Percentiles rank a stretch among this genome's conserved stretches.
phyloP scores from a whole-genome alignment of 92 coral and sea anemone genomes.

The Parazoanthus atlanticus region DNA sequence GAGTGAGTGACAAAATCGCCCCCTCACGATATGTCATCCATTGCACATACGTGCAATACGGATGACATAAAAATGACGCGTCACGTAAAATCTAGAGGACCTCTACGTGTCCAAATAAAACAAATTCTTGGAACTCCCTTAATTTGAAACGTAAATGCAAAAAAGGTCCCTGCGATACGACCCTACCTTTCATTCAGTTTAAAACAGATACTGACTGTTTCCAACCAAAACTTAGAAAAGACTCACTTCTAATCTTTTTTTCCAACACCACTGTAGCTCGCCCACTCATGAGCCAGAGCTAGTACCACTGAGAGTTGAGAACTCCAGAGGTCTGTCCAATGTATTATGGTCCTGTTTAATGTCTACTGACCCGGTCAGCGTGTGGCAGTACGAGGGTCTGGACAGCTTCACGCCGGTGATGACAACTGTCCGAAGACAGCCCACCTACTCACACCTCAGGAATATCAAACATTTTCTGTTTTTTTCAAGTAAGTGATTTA shows the following conservation, averaged over 20 bases:
- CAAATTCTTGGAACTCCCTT: no score
- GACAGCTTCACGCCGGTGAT: slow-evolving; percentile 45
- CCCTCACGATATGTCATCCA: no score
- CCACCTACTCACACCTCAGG: slow-evolving; percentile 58
- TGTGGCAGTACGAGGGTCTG: slow-evolving; percentile 70
- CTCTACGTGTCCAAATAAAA: no score
- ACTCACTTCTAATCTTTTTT: no score
- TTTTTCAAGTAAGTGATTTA: slow-evolving; percentile 68
- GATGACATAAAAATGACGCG: no score
- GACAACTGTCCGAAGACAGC: slow-evolving; percentile 66
- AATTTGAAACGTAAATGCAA: no score
- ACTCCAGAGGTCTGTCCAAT: slow-evolving; percentile 32
- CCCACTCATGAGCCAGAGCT: slow-evolving; percentile 23
- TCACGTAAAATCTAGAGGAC: no score
- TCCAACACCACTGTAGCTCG: not conserved
- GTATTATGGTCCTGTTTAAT: slow-evolving; percentile 50
- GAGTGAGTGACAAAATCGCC: no score
- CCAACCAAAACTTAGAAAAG: not conserved
- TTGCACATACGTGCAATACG: no score
- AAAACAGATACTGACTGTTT: not conserved
- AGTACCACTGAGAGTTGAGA: not conserved
- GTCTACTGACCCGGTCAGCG: slow-evolving; percentile 54
- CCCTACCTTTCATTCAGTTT: not conserved
- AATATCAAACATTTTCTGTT: slow-evolving; percentile 46
- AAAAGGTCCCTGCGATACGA: not conserved